Evolutionary conservation across 2,113 vertebrate genomes (phyloP).

Genomic region (Gallinago undulata): DNA sequence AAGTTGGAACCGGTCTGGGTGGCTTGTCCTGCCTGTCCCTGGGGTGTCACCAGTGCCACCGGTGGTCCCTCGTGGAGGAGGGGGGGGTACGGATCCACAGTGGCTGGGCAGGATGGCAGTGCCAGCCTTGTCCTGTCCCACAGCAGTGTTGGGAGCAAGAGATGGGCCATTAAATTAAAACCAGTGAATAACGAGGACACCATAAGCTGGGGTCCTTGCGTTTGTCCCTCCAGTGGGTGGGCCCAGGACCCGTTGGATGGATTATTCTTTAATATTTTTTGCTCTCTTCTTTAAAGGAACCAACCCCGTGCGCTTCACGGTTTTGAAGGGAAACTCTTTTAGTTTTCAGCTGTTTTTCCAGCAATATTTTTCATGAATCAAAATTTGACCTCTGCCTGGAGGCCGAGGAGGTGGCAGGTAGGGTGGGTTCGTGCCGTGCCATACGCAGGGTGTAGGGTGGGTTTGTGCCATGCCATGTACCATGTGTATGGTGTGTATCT

Average conservation of each 20-base stretch:
- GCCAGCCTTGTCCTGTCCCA: neutral
- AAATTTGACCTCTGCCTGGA: neutral
- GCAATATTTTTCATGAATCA: neutral
- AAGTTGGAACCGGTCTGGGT: neutral
- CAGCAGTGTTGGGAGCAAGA: neutral
- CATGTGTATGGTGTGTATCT: neutral
- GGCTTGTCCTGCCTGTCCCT: neutral
- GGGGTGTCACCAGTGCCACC: neutral
- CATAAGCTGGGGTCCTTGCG: fast-evolving
- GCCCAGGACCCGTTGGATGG: neutral
- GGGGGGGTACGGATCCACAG: neutral
- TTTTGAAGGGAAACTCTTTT: neutral
- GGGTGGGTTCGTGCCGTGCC: neutral
- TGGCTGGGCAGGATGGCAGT: neutral
- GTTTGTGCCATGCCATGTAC: fast-evolving
- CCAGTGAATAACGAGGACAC: fast-evolving
- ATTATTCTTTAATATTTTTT: neutral
- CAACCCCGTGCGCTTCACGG: neutral
- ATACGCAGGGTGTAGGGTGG: fast-evolving
- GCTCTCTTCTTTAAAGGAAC: neutral
- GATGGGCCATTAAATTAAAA: neutral
- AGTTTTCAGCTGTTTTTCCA: neutral
- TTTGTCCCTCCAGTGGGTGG: neutral
- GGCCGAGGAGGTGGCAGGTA: neutral
- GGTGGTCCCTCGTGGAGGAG: neutral